Evolutionary conservation across 2,888 invertebrate species (phyloP), one percentile per base, ranked within the genome.

Genomic region (Eurytoma californica): DNA sequence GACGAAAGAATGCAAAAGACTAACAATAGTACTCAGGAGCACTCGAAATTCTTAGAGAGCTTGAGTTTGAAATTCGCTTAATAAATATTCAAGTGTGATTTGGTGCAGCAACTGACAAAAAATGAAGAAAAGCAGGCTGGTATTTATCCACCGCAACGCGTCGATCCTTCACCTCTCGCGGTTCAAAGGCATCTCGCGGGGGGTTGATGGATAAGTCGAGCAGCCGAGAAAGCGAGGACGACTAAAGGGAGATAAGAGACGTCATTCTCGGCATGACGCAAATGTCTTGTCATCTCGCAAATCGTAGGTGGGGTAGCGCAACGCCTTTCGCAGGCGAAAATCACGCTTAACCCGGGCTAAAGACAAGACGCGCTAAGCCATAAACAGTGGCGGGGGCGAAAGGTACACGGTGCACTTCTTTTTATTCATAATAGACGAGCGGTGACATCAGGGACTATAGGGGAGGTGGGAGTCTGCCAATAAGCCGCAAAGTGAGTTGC

Each of bases 391-490:
- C 47, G 49, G 60, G 47, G 28, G 78, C 72, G 66, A 72, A 78
- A 78, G 68, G 75, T 75, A 79, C 72, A n/a, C 16, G 28, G 1
- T 18, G 58, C 20, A n/a, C 13, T 47, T 18, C 61, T 70, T 63
- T 60, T 75, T 77, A 66, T 65, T 55, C 86, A 87, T 87, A 88
- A 88, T 87, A 86, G 39, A 39, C 39, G 39, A 39, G 39, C 55
- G 57, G 47, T 39, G 18, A 61, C 73, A 74, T 75, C 83, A 77
- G 66, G 82, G 84, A 85, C 84, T 84, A 85, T 86, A 86, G 84
- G 84, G 84, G 84, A 82, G 84, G 85, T 24, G 24, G 1, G 2
- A 24, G 24, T 81, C 74, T 78, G 61, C 80, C 82, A 85, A 85
- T 84, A 85, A 85, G 82, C 84, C 81, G 83, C 18, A 9, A 30